Evolutionary conservation across 1,140 invertebrate species (phyloP), one percentile per base, ranked within the genome.

Genomic region (Pseudomyrmex sp.): DNA sequence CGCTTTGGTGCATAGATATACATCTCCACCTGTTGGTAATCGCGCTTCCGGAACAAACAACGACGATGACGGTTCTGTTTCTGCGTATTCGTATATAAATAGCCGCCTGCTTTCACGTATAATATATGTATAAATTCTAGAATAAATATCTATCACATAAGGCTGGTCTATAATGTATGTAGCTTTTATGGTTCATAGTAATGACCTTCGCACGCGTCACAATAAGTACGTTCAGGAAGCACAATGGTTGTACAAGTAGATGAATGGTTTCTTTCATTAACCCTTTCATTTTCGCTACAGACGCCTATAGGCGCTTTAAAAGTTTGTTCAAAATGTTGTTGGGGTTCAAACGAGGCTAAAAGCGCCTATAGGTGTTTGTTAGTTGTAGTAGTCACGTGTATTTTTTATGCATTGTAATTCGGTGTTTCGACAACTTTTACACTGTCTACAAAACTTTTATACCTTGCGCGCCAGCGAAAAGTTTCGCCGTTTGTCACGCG

Each of bases 81-180:
- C 48, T 23, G 48, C 65, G 10, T 79, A 66, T 79, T 73, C 76
- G 35, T 35, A 35, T 83, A 86, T 86, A 89, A 86, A 88, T 88
- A 89, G 83, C 74, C 87, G 65, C 70, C 72, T 80, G 85, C 87
- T 80, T 80, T 72, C 61, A 72, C 62, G 84, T 90, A 18, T 90
- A 18, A 70, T 80, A 93, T 35, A 35, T 35, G 35, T 35, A 35
- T 35, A 35, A 35, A 90, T 73, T 79, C 90, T 93, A 94, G 66
- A 93, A 94, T 93, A 94, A 93, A 93, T 94, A 94, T 91, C 91
- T 93, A 94, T 93, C 93, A 94, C 93, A 94, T 93, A 94, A 92
- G 89, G 90, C 91, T 92, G 89, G 79, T 93, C 84, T 92, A 91
- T 72, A 75, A 89, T 89, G 85, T 85, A 86, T 79, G 65, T 83